Conservation (phyloP, 1,140 invertebrate genomes). For the Drosophila dunni region DNA sequence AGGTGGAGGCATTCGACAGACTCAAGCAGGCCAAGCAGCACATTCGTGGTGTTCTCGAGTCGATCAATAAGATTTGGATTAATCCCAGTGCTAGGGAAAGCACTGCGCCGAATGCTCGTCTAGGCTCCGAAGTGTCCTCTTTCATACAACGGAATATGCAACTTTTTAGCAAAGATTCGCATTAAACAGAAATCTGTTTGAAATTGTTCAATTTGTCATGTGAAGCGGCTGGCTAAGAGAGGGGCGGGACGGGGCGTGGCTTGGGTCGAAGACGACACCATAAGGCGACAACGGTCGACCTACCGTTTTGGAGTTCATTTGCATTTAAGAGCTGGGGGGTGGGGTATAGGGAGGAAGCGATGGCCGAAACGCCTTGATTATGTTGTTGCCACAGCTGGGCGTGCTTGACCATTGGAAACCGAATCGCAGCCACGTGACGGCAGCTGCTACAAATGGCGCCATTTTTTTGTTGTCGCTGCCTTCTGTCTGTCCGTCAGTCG, state of each 20-base stretch:
- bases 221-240: neutral
- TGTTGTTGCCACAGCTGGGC: slow-evolving; percentile 33
- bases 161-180: neutral
- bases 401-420: slow-evolving; percentile 43
- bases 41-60: neutral
- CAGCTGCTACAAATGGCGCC: slow-evolving; percentile 66
- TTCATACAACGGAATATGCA: slow-evolving; percentile 17
- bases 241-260: too few relatives aligned
- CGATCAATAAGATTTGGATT: fast-evolving
- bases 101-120: neutral
- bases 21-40: slow-evolving; percentile 2
- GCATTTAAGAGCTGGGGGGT: slow-evolving; percentile 26
- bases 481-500: neutral
- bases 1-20: neutral
- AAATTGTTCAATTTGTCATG: slow-evolving; percentile 72
- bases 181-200: slow-evolving; percentile 52
- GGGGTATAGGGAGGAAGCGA: neutral
- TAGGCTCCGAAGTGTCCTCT: neutral
- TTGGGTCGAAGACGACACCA: slow-evolving; percentile 6
- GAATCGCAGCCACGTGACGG: slow-evolving; percentile 47
- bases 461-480: slow-evolving; percentile 31
- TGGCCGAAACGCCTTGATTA: slow-evolving; percentile 51
- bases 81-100: neutral
- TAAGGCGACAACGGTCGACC: slow-evolving; percentile 35
- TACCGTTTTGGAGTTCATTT: slow-evolving; percentile 51